Percentiles rank a stretch among this genome's conserved stretches.
These are phyloP conservation scores for Anoplius nigerrimus DNA, from an alignment of 2,888 invertebrate genomes.

Conservation along the genomic window DNA sequence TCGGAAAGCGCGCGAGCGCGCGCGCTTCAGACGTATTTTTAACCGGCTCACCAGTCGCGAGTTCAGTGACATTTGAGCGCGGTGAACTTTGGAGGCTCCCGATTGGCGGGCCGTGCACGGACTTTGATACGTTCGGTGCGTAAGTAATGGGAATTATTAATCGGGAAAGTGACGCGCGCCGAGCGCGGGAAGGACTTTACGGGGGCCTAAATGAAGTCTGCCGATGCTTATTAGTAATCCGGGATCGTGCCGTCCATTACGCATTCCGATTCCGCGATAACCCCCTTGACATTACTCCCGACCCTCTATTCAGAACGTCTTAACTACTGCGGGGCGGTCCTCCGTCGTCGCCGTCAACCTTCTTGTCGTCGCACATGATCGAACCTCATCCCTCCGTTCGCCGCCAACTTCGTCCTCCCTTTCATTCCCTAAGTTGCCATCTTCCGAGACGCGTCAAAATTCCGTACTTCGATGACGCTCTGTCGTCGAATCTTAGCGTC, in stretches of 20 bases:
- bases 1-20: too few species aligned
- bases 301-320: constrained; percentile 50
- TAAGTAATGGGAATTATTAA: too few species aligned
- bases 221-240: constrained; percentile 70
- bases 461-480: too few species aligned
- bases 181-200: constrained; percentile 3
- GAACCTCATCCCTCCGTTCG: constrained; percentile 13
- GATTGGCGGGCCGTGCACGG: background rate
- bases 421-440: too few species aligned
- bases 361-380: constrained; percentile 61
- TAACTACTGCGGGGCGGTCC: constrained; percentile 58
- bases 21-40: constrained; percentile 17
- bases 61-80: too few species aligned
- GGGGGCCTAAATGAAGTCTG: constrained; percentile 14
- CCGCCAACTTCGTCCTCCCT: too few species aligned
- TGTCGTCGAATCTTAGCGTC: too few species aligned
- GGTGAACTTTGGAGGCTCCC: background rate
- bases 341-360: constrained; percentile 60
- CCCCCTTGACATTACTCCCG: constrained; percentile 43
- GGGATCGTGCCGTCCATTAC: constrained; percentile 70
- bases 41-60: background rate
- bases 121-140: too few species aligned
- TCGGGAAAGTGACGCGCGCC: background rate
- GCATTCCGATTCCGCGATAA: constrained; percentile 73
- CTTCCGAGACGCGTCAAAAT: too few species aligned